Percentiles rank a stretch among this genome's conserved stretches.
These are phyloP conservation scores for Andrena praecox DNA, from an alignment of 2,888 invertebrate genomes.

Conservation along the genomic window DNA sequence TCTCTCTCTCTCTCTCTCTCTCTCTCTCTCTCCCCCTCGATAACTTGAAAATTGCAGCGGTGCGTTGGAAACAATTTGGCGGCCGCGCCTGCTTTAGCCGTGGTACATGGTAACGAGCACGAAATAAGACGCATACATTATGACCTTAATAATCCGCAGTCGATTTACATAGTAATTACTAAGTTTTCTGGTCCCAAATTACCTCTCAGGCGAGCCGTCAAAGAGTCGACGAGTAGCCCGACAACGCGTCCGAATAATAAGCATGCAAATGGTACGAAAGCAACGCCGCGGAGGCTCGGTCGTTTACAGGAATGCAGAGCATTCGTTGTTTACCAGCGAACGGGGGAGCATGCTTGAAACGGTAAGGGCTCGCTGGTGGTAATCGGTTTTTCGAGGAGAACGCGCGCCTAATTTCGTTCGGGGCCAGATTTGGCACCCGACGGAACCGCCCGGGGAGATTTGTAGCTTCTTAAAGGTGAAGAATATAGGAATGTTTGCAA, in stretches of 20 bases:
- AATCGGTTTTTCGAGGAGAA: conserved; percentile 14
- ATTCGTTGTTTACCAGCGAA: conserved; percentile 13
- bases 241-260: conserved; percentile 65
- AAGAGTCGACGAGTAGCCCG: conserved; percentile 61
- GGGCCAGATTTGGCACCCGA: neutral
- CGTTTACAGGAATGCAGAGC: conserved; percentile 41
- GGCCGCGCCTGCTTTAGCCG: conserved; percentile 22
- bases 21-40: conserved; percentile 1
- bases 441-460: neutral
- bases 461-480: no score
- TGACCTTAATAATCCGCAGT: conserved; percentile 66
- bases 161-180: conserved; percentile 76
- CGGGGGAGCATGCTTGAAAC: neutral
- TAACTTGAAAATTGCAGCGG: conserved; percentile 56
- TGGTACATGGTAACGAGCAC: conserved; percentile 54
- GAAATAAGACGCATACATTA: conserved; percentile 70
- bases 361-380: conserved; percentile 24
- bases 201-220: conserved; percentile 67
- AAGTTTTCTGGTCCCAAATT: conserved; percentile 73
- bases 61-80: conserved; percentile 56
- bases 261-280: conserved; percentile 46
- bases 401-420: neutral
- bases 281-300: conserved; percentile 37
- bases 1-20: neutral
- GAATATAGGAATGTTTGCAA: no score